Evolutionary conservation across 2,888 invertebrate genomes (phyloP), one percentile per base, ranked within the genome.

Genomic region (Rhingia rostrata): DNA sequence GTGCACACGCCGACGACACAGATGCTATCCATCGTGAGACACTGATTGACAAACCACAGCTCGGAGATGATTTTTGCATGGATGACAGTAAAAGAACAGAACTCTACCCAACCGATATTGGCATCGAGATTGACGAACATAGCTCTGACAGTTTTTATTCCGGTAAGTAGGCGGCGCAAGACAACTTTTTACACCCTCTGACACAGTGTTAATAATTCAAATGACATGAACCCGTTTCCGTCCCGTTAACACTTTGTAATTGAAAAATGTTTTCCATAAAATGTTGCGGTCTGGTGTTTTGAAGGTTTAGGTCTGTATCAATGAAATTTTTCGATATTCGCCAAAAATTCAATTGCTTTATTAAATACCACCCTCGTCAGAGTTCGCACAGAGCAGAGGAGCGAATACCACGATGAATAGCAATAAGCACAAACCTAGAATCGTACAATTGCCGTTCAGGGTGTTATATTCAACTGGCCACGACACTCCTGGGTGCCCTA

Each of bases 401-500:
- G 49, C 32, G 66, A 74, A 69, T 78, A 79, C 78, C 70, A 81
- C 86, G 86, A 87, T 87, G 87, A 86, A 79, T 84, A 67, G 86
- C 87, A 86, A 88, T 88, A 88, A 88, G 88, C 88, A 88, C 87
- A 84, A 66, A 80, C 87, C 89, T 88, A 89, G 88, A 88, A 86
- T 89, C 90, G 89, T 89, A 91, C 89, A 91, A 91, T 91, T 90
- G 89, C 89, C 88, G 91, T 91, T 90, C 88, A 86, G 91, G 91
- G 91, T 91, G 91, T 90, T 90, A 91, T 91, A 90, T 90, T 91
- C 88, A 89, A 88, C 89, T 89, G 90, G 90, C 89, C 91, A 91
- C 91, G 91, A 91, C 91, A 91, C 91, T 91, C 91, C 88, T 88
- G 91, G 91, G 91, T 91, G 90, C 90, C 89, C 90, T 91, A 91